Conservation (phyloP, 2,113 vertebrate species). For the Phylloscopus whistleri region DNA sequence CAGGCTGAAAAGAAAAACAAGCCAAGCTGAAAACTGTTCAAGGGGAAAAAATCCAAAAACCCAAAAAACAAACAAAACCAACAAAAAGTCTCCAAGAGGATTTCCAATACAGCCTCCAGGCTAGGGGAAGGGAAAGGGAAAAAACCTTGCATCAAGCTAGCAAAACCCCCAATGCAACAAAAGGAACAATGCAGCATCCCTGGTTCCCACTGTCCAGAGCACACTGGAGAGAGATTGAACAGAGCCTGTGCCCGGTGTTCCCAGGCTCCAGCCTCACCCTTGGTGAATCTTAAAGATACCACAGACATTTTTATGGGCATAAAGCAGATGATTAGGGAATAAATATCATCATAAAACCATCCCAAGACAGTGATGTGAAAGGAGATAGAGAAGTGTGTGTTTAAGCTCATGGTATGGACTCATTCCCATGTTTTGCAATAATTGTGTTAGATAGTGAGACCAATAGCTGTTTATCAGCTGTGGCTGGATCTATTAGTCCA, state of each 20-base stretch:
- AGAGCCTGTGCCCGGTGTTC: fast-evolving
- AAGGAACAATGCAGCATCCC: background rate
- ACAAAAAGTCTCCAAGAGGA: background rate
- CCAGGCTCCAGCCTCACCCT: background rate
- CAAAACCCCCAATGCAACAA: background rate
- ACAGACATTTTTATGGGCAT: background rate
- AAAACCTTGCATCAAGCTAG: background rate
- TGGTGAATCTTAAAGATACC: background rate
- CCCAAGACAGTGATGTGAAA: background rate
- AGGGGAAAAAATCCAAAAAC: background rate
- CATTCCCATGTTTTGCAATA: background rate
- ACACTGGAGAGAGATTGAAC: no score
- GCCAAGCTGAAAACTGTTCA: background rate
- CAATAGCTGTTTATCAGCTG: background rate
- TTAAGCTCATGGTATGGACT: background rate
- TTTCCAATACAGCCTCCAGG: background rate
- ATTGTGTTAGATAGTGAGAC: background rate
- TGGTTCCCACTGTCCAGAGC: background rate
- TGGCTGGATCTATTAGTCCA: background rate
- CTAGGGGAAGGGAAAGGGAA: background rate
- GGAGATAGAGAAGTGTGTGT: background rate
- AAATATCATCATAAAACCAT: background rate
- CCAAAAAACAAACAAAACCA: no score
- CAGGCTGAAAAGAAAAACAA: fast-evolving
- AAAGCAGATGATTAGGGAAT: background rate